A percentile compares a stretch with the other conserved stretches of the same genome.
These are phyloP conservation scores for Callorhinus ursinus DNA, from an alignment of 2,113 vertebrate genomes.

Conservation along the genomic window DNA sequence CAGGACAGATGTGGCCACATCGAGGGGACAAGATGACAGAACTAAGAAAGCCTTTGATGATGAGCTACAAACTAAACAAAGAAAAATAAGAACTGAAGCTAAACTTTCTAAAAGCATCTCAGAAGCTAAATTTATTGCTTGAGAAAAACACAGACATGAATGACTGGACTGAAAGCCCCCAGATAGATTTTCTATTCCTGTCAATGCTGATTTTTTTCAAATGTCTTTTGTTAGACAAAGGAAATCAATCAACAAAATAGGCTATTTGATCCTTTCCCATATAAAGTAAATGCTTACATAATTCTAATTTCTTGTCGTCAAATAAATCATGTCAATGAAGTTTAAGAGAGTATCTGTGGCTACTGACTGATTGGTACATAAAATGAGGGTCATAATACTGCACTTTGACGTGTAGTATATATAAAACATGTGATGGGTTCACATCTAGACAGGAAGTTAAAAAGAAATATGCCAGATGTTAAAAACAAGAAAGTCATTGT, in stretches of 20 bases:
- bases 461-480: not conserved
- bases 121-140: constrained; percentile 10
- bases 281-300: not conserved
- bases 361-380: not conserved
- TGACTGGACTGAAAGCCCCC: not conserved
- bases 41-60: not conserved
- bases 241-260: not conserved
- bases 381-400: not conserved
- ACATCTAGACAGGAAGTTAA: not conserved
- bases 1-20: not conserved
- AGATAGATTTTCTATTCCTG: not conserved
- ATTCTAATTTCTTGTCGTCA: constrained; percentile 30
- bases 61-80: constrained; percentile 13
- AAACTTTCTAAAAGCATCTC: constrained; percentile 11
- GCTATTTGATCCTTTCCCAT: not conserved
- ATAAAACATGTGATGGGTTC: not conserved
- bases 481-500: constrained; percentile 43
- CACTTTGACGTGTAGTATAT: not conserved
- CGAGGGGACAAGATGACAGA: not conserved
- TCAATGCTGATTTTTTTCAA: not conserved
- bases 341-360: constrained; percentile 16
- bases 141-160: not conserved
- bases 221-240: not conserved
- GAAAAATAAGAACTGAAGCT: not conserved
- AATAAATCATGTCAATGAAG: not conserved